Evolutionary conservation across 2,797 vertebrate genomes (phyloP).

Genomic region (Heteromormyrus szaboi): DNA sequence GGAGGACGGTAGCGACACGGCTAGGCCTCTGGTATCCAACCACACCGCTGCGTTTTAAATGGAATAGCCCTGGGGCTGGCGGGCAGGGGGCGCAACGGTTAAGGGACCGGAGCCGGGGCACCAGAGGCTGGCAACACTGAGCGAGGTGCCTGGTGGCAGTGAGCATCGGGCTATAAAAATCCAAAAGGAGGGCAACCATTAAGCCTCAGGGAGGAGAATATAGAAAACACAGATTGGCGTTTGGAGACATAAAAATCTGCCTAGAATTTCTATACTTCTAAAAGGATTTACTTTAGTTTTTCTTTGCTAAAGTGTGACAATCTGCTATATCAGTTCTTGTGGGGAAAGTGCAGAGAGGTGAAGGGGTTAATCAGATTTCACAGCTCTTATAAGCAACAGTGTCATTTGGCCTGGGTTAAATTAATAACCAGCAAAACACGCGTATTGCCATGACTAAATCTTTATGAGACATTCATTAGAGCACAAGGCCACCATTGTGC

Average conservation of each 20-base stretch:
- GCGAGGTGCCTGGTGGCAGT: background rate
- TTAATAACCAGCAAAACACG: background rate
- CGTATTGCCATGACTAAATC: background rate
- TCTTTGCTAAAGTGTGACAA: background rate
- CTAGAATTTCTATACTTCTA: background rate
- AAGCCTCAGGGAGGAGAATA: background rate
- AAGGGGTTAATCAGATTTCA: slow-evolving; percentile 3
- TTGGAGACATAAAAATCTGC: background rate
- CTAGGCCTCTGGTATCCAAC: background rate
- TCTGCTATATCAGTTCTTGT: background rate
- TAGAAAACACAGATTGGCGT: background rate
- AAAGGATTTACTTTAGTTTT: background rate
- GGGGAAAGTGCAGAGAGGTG: background rate
- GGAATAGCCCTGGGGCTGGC: background rate
- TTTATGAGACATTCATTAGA: slow-evolving; percentile 8
- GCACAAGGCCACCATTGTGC: background rate
- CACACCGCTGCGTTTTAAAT: background rate
- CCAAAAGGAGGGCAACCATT: background rate
- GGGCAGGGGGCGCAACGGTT: background rate
- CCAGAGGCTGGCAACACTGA: background rate
- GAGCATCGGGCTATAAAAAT: background rate
- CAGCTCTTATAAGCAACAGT: background rate
- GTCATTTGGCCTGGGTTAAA: background rate
- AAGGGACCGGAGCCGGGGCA: background rate
- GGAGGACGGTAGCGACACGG: background rate